phyloP scores from a whole-genome alignment of 2,888 invertebrate species.

The Harmothoe impar region DNA sequence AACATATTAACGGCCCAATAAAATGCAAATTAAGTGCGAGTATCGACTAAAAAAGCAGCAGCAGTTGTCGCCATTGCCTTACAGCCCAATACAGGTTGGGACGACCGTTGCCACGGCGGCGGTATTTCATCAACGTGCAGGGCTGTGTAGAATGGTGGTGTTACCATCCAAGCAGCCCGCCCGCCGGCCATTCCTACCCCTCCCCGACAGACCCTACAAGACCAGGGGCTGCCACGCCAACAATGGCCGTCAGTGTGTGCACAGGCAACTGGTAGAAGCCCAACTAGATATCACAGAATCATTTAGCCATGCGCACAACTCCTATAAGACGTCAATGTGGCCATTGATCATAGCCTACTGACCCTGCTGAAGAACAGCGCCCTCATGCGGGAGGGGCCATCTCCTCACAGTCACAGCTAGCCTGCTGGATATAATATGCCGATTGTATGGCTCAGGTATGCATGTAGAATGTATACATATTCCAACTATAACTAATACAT shows the following conservation, averaged over 20 bases:
- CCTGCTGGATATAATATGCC: too few species aligned
- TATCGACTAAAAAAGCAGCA: conserved; percentile 43
- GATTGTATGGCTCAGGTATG: too few species aligned
- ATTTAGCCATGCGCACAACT: background rate
- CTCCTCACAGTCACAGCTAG: too few species aligned
- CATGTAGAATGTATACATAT: too few species aligned
- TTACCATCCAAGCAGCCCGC: background rate
- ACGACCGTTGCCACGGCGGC: background rate
- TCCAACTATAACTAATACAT: too few species aligned
- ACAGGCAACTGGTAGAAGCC: background rate
- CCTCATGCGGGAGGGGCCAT: too few species aligned
- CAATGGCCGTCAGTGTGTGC: conserved; percentile 7
- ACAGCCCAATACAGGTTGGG: too few species aligned
- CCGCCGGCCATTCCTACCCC: background rate
- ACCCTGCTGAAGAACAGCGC: too few species aligned
- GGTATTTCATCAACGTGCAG: background rate
- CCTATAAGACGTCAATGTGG: background rate
- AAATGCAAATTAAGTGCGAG: conserved; percentile 26
- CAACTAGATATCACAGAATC: background rate
- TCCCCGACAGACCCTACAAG: background rate
- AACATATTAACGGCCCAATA: conserved; percentile 47
- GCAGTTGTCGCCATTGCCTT: conserved; percentile 29
- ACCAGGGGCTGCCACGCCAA: background rate
- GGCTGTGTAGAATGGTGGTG: background rate
- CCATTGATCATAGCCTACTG: conserved; percentile 4